phyloP scores from a whole-genome alignment of 35 echinoderm and acorn worm genomes.

The Apostichopus parvimensis region DNA sequence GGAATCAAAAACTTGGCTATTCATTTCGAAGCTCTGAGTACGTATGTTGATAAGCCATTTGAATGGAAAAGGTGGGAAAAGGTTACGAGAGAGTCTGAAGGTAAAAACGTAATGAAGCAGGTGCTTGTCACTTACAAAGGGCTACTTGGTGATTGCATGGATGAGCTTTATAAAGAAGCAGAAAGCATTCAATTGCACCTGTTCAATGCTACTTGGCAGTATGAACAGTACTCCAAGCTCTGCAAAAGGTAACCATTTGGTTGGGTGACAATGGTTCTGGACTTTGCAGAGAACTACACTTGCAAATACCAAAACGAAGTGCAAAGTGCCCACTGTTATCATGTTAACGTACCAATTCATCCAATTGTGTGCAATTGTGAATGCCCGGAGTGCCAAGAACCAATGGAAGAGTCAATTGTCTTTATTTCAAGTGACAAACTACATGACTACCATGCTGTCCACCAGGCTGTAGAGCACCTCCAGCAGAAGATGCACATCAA shows the following conservation, averaged over 20 bases:
- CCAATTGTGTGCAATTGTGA: constrained; percentile 28
- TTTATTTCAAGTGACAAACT: neutral
- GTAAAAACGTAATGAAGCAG: no score
- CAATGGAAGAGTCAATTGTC: neutral
- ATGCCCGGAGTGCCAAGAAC: constrained; percentile 7
- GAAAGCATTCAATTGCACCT: neutral
- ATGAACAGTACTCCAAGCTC: neutral
- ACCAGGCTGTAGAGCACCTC: neutral
- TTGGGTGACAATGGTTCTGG: constrained; percentile 28
- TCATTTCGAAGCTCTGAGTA: no score
- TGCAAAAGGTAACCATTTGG: neutral
- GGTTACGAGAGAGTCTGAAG: no score
- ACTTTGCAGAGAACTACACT: constrained; percentile 49
- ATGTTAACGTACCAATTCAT: constrained; percentile 4
- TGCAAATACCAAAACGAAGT: constrained; percentile 40
- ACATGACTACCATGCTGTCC: neutral
- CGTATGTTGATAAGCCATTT: no score
- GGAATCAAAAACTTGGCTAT: no score
- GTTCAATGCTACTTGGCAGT: neutral
- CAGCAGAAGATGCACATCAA: neutral
- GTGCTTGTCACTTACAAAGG: neutral
- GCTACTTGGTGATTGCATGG: neutral
- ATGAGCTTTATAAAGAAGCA: neutral
- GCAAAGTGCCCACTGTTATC: constrained; percentile 32
- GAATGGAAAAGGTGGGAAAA: no score